phyloP scores from a whole-genome alignment of 1,140 invertebrate genomes.

The Dendrolimus kikuchii region DNA sequence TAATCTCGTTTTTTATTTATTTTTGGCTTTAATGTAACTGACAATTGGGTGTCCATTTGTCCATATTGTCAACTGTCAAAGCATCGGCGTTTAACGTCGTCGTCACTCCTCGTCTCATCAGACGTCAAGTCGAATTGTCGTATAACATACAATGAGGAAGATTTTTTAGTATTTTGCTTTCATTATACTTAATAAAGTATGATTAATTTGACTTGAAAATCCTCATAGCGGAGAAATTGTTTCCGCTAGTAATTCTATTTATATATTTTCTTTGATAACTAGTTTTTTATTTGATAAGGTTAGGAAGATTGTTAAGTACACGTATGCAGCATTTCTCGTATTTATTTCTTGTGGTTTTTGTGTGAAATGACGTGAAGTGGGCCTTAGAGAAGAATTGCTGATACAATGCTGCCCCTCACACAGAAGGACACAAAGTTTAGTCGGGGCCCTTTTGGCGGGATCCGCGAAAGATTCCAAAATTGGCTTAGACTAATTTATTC shows the following conservation, averaged over 20 bases:
- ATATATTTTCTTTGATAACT: not conserved
- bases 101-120: no score
- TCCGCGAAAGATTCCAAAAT: slow-evolving; percentile 81
- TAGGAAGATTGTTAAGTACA: slow-evolving; percentile 56
- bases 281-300: slow-evolving; percentile 28
- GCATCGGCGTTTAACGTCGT: no score
- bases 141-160: slow-evolving; percentile 26
- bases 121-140: slow-evolving; percentile 18
- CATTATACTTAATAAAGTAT: not conserved
- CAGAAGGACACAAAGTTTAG: slow-evolving; percentile 79
- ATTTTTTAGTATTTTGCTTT: slow-evolving; percentile 9
- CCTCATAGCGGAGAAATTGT: not conserved
- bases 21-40: no score
- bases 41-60: no score
- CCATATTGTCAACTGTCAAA: no score
- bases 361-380: slow-evolving; percentile 54
- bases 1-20: no score
- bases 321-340: slow-evolving; percentile 56
- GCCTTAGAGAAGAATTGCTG: slow-evolving; percentile 19
- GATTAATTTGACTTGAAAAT: not conserved
- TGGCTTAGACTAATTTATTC: slow-evolving; percentile 93
- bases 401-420: slow-evolving; percentile 82
- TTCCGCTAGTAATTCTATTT: not conserved
- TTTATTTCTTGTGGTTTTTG: slow-evolving; percentile 35
- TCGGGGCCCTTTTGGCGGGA: slow-evolving; percentile 73